Evolutionary conservation across 2,888 invertebrate species (phyloP).

Genomic region (Andrena minutula): DNA sequence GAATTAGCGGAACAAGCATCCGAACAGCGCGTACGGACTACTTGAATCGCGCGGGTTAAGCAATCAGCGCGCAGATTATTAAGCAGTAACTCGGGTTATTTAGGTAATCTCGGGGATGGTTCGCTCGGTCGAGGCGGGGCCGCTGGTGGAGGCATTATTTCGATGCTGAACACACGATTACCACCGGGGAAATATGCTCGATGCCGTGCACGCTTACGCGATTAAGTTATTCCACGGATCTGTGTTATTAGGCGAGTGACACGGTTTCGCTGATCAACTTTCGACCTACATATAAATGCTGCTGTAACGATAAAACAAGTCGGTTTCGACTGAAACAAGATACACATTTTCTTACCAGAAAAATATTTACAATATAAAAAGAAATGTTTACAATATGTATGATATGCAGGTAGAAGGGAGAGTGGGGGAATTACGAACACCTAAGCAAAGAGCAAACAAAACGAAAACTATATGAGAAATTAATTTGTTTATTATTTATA

Average conservation of each 20-base stretch:
- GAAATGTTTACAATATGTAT: too few relatives aligned
- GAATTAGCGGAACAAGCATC: conserved; percentile 55
- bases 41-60: conserved; percentile 64
- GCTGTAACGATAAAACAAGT: too few relatives aligned
- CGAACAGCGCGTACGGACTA: conserved; percentile 52
- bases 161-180: conserved; percentile 33
- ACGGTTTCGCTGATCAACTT: background rate
- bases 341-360: too few relatives aligned
- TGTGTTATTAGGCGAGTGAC: background rate
- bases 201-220: background rate
- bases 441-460: too few relatives aligned
- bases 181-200: conserved; percentile 11
- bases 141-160: conserved; percentile 32
- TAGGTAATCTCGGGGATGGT: conserved; percentile 55
- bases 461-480: too few relatives aligned
- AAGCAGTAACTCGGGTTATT: conserved; percentile 58
- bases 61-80: conserved; percentile 62
- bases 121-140: background rate
- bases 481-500: too few relatives aligned
- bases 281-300: background rate
- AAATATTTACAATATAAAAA: too few relatives aligned
- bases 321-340: too few relatives aligned
- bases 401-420: too few relatives aligned
- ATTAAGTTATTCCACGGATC: background rate
- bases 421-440: too few relatives aligned